These are phyloP conservation scores for Zonitis immaculata DNA, from an alignment of 2,888 invertebrate genomes.

Conservation along the genomic window DNA sequence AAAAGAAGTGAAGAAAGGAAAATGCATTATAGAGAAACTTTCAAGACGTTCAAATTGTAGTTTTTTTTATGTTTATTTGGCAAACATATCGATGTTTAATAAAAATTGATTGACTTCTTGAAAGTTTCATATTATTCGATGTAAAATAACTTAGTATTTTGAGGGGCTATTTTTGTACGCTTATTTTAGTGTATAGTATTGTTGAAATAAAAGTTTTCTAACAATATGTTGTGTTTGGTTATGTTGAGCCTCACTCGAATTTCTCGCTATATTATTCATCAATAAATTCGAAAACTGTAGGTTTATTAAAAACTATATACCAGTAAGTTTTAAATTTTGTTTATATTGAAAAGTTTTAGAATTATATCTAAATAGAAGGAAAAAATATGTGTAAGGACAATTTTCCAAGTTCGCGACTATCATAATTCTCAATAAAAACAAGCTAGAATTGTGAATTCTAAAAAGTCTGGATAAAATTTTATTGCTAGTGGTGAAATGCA, in stretches of 20 bases:
- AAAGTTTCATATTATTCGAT: constrained; percentile 7
- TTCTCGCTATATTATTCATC: constrained; percentile 3
- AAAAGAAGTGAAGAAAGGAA: no score
- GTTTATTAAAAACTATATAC: no score
- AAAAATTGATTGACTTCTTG: constrained; percentile 5
- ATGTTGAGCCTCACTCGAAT: neutral
- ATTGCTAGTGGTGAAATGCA: neutral
- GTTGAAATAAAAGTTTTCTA: constrained; percentile 21
- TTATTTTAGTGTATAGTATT: constrained; percentile 25
- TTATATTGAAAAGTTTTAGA: no score
- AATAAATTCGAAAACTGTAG: constrained; percentile 1
- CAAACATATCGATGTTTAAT: constrained; percentile 6
- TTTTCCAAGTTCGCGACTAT: neutral
- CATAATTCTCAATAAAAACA: neutral
- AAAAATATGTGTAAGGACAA: no score
- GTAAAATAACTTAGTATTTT: constrained; percentile 16
- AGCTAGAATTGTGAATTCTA: neutral
- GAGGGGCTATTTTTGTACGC: constrained; percentile 38
- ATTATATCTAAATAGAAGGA: no score
- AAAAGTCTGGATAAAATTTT: neutral
- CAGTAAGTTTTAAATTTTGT: no score
- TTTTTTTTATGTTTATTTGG: neutral
- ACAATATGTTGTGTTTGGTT: constrained; percentile 8
- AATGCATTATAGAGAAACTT: no score
- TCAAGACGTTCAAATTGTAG: neutral